Conservation (phyloP, 2,888 invertebrate species). For the Didymodactylos carnosus region DNA sequence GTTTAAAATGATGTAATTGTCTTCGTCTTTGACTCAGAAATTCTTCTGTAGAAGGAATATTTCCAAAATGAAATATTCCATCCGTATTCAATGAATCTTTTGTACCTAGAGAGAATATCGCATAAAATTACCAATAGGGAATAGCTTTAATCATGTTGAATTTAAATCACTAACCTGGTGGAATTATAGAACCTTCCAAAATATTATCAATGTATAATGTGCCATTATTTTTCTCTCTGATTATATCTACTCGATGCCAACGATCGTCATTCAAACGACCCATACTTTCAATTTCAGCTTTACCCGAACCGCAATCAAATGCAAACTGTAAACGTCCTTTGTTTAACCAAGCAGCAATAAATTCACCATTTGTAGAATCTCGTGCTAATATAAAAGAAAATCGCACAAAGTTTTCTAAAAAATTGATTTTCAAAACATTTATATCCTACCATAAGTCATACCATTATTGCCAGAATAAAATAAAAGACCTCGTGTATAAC, state of each 20-base stretch:
- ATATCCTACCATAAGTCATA: neutral
- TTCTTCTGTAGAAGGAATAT: neutral
- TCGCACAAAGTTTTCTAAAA: neutral
- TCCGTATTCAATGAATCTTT: neutral
- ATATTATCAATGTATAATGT: neutral
- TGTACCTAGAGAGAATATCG: neutral
- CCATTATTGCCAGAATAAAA: neutral
- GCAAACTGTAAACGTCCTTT: slow-evolving; percentile 5
- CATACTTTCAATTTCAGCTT: neutral
- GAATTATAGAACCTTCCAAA: neutral
- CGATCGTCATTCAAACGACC: neutral
- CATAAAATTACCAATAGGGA: neutral
- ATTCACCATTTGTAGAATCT: neutral
- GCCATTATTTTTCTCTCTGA: neutral
- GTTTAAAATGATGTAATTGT: neutral
- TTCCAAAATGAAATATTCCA: neutral
- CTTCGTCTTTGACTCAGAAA: neutral
- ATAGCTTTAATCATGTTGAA: neutral
- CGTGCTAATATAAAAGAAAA: neutral
- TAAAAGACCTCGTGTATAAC: neutral
- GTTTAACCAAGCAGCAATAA: slow-evolving; percentile 6
- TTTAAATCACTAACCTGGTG: neutral
- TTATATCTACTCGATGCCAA: neutral
- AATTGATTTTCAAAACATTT: neutral
- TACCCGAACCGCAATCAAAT: slow-evolving; percentile 8